Evolutionary conservation across 2,797 vertebrate genomes (phyloP), one percentile per base, ranked within the genome.

Genomic region (Paratrypauchen microcephalus): DNA sequence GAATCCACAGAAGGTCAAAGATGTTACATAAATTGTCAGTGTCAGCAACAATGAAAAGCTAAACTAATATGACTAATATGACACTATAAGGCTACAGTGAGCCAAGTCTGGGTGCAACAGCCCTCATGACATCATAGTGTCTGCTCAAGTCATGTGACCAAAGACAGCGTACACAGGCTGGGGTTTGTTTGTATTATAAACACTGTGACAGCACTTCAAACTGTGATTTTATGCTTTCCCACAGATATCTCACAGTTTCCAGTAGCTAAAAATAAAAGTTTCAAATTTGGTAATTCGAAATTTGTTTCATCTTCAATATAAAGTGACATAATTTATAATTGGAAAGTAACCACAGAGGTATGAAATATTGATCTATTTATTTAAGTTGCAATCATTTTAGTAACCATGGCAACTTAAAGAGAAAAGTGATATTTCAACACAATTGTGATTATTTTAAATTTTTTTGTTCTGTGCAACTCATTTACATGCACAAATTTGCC

Each of bases 101-200:
- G 73, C 66, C 81, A 64, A 18, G 62, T 45, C 47, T 18, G 41
- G 39, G 21, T 26, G 61, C 23, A 47, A 63, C 39, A 63, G 23
- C 45, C 15, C 45, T 48, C 48, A 76, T 87, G 86, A 85, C 85
- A 81, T 84, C 85, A 79, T 5, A 60, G 66, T 12, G 75, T 83
- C 74, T 79, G 75, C 39, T 64, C 21, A 19, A 2, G 77, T 83
- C 82, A 86, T 65, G 84, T 87, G 83, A 87, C 66, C 70, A 6
- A 15, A 48, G 69, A 69, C 39, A 77, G 71, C 39, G 39, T 41
- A 70, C 69, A 71, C 26, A 61, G 70, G 66, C 57, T 5, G 7
- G 65, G 72, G 54, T 77, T 70, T 82, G 74, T 83, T 80, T 71
- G 74, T 61, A 39, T 23, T 69, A n/a, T 24, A 76, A 74, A 80